These are phyloP conservation scores for Ptychodera flava DNA, from an alignment of 35 echinoderm and acorn worm species.

Conservation along the genomic window DNA sequence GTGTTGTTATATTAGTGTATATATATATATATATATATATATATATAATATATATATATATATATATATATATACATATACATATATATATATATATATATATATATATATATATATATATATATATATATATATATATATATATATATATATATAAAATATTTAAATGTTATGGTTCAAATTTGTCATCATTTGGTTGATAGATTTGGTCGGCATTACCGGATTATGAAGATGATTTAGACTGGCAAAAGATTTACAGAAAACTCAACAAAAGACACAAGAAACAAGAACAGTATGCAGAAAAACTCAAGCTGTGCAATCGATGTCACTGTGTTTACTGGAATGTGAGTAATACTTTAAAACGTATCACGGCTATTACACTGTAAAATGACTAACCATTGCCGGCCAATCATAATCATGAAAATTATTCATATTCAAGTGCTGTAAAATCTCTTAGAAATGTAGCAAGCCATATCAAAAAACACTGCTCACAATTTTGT, in stretches of 20 bases:
- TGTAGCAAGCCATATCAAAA: background rate
- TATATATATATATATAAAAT: too few relatives aligned
- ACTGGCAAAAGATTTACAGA: conserved; percentile 34
- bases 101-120: too few relatives aligned
- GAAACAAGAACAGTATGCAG: conserved; percentile 21
- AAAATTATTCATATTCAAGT: background rate
- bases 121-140: too few relatives aligned
- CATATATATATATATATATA: too few relatives aligned
- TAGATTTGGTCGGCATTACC: background rate
- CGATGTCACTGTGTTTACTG: conserved; percentile 44
- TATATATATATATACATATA: too few relatives aligned
- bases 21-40: too few relatives aligned
- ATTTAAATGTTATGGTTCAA: too few relatives aligned
- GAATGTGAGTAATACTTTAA: conserved; percentile 39
- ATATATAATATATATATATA: too few relatives aligned
- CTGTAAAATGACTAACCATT: too few relatives aligned
- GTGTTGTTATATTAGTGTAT: too few relatives aligned
- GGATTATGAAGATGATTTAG: background rate
- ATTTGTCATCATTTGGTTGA: too few relatives aligned
- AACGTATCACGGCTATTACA: too few relatives aligned
- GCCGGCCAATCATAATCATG: background rate
- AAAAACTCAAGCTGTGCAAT: conserved; percentile 34
- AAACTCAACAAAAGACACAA: conserved; percentile 27
- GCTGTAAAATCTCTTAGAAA: background rate
- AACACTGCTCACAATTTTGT: background rate